Conservation (phyloP, 2,113 vertebrate species). For the Protobothrops mucrosquamatus region DNA sequence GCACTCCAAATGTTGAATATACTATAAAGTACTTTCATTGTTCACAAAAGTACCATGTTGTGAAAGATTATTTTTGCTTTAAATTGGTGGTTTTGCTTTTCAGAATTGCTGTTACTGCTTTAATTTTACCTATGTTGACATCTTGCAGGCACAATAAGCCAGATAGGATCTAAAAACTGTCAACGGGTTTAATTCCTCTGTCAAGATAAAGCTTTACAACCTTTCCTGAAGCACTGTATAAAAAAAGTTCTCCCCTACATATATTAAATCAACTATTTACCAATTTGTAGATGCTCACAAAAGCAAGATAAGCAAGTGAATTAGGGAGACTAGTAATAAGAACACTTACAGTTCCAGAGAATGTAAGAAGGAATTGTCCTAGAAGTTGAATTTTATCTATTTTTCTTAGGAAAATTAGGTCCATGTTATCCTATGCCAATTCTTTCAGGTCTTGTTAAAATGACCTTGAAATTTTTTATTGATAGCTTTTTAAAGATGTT, state of each 20-base stretch:
- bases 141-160: neutral
- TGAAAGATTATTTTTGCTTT: neutral
- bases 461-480: neutral
- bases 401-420: neutral
- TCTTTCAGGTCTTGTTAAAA: neutral
- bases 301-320: neutral
- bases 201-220: neutral
- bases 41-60: neutral
- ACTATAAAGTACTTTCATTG: neutral
- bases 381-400: slow-evolving; percentile 14
- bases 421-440: neutral
- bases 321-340: slow-evolving; percentile 2
- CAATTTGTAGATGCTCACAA: neutral
- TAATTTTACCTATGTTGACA: neutral
- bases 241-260: neutral
- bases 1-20: neutral
- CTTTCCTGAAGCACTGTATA: neutral
- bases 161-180: neutral
- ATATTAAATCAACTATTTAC: neutral
- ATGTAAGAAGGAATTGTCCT: slow-evolving; percentile 19
- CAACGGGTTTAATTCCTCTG: neutral
- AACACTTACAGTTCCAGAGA: slow-evolving; percentile 33
- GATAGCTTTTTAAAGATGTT: neutral
- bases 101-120: neutral
- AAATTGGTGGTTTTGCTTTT: neutral